Percentiles rank a stretch among this genome's conserved stretches.
These are phyloP conservation scores for Encarsia formosa DNA, from an alignment of 2,888 invertebrate genomes.

Conservation along the genomic window DNA sequence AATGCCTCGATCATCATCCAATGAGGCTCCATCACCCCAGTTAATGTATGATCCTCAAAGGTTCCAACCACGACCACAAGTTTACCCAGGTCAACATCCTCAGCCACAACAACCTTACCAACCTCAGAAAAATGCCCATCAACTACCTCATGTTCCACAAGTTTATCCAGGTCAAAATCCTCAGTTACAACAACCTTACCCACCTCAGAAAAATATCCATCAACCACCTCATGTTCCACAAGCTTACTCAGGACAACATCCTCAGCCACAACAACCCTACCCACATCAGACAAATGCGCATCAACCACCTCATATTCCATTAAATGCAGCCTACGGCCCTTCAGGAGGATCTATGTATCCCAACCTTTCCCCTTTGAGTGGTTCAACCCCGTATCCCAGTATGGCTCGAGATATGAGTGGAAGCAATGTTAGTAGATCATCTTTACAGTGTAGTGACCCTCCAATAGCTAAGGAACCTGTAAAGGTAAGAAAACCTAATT, in stretches of 20 bases:
- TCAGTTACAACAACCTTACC: slow-evolving; percentile 16
- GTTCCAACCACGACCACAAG: slow-evolving; percentile 29
- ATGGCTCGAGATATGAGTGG: too few species aligned
- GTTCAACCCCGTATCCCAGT: slow-evolving; percentile 33
- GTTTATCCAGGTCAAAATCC: slow-evolving; percentile 32
- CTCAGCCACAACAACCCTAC: slow-evolving; percentile 15
- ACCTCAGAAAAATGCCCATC: slow-evolving; percentile 7
- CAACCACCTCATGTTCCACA: slow-evolving; percentile 23
- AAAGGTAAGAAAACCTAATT: too few species aligned
- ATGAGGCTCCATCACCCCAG: slow-evolving; percentile 24
- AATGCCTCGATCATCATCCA: slow-evolving; percentile 12
- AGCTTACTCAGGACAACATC: slow-evolving; percentile 29
- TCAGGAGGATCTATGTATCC: slow-evolving; percentile 22
- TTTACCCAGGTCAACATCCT: slow-evolving; percentile 14
- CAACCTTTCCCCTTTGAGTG: slow-evolving; percentile 9
- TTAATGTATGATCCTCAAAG: slow-evolving; percentile 31
- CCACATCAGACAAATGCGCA: slow-evolving; percentile 8
- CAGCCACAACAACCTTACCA: slow-evolving; percentile 25
- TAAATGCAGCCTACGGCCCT: slow-evolving; percentile 10
- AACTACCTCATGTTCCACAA: slow-evolving; percentile 27
- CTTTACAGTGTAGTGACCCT: slow-evolving; percentile 22
- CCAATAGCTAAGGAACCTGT: too few species aligned
- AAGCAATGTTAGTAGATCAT: too few species aligned
- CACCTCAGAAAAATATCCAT: slow-evolving; percentile 13
- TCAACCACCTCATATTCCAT: slow-evolving; percentile 16